These are phyloP conservation scores for Trichopoda pennipes DNA, from an alignment of 2,888 invertebrate genomes.

Conservation along the genomic window DNA sequence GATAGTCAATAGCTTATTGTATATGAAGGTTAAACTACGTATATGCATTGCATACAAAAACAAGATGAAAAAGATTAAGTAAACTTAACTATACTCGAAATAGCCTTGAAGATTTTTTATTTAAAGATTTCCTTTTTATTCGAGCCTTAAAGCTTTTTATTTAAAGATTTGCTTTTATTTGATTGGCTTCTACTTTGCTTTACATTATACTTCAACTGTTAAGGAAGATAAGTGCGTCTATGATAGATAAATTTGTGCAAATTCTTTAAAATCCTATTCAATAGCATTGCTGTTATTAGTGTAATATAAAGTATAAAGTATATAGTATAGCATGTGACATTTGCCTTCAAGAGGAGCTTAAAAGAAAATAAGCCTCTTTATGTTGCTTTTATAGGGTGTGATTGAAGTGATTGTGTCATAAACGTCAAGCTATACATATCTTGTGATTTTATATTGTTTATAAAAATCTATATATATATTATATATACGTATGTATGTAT, in stretches of 20 bases:
- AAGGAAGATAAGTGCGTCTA: no score
- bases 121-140: neutral
- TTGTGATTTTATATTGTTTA: neutral
- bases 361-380: conserved; percentile 50
- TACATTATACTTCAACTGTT: no score
- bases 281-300: neutral
- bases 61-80: no score
- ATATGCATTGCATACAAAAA: no score
- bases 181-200: neutral
- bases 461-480: neutral
- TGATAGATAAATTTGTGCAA: neutral
- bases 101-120: neutral
- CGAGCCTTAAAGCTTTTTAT: neutral
- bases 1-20: no score
- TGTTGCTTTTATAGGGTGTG: neutral
- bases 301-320: neutral
- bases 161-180: neutral
- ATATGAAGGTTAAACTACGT: no score
- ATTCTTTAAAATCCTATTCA: conserved; percentile 24
- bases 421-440: neutral
- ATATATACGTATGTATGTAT: no score
- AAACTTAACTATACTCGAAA: no score
- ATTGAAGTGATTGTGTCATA: conserved; percentile 13
- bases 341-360: conserved; percentile 59
- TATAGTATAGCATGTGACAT: conserved; percentile 42